Evolutionary conservation across 2,888 invertebrate species (phyloP).

Genomic region (Pantelozetes paolii): DNA sequence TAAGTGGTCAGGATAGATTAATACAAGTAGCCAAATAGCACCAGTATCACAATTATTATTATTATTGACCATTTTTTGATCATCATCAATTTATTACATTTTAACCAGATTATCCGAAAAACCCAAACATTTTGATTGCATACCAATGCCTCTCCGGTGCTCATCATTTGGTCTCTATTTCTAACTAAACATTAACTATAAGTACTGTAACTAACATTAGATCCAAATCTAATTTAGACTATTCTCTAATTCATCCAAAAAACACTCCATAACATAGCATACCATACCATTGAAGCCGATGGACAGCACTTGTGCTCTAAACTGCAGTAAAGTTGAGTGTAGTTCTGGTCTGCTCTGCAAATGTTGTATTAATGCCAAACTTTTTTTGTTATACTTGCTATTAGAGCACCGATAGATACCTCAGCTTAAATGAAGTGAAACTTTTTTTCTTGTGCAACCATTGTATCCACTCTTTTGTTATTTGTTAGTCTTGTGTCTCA

Average conservation of each 20-base stretch:
- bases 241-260: background rate
- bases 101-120: constrained; percentile 17
- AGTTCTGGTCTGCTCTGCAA: background rate
- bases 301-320: background rate
- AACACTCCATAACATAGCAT: background rate
- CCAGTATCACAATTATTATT: background rate
- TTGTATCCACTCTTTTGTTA: background rate
- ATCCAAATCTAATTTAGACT: constrained; percentile 26
- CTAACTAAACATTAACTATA: constrained; percentile 16
- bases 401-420: constrained; percentile 4
- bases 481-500: background rate
- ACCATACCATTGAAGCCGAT: background rate
- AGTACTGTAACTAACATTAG: constrained; percentile 28
- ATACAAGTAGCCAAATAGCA: background rate
- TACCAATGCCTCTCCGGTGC: constrained; percentile 13
- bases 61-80: constrained; percentile 13
- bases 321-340: background rate
- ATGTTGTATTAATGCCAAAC: constrained; percentile 15
- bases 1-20: background rate
- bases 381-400: background rate
- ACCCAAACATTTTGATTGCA: constrained; percentile 32
- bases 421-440: constrained; percentile 17
- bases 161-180: constrained; percentile 17
- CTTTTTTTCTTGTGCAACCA: background rate
- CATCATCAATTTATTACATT: constrained; percentile 30